These are phyloP conservation scores for Myotis vivesi DNA, from an alignment of 2,797 vertebrate species.

Conservation along the genomic window DNA sequence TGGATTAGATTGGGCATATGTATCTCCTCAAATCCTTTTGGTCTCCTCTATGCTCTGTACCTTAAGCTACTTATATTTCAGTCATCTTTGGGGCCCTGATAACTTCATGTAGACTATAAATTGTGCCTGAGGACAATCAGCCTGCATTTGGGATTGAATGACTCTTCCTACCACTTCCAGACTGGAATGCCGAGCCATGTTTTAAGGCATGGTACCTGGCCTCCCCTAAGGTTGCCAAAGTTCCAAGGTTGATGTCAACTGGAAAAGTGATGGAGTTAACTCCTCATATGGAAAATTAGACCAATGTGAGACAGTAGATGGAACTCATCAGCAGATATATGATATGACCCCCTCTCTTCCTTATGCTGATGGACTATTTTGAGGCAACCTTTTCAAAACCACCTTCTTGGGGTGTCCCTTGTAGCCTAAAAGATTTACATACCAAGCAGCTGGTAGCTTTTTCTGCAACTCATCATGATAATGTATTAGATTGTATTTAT, in stretches of 20 bases:
- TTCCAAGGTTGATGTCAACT: neutral
- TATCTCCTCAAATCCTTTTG: neutral
- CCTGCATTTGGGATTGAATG: neutral
- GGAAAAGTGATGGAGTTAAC: neutral
- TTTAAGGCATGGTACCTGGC: neutral
- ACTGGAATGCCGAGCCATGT: neutral
- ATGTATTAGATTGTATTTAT: neutral
- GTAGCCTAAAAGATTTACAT: neutral
- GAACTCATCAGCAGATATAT: neutral
- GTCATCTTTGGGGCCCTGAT: neutral
- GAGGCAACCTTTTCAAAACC: neutral
- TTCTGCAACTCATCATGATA: neutral
- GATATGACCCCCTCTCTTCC: neutral
- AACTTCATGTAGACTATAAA: neutral
- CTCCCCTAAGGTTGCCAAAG: neutral
- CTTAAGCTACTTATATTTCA: neutral
- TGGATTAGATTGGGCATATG: neutral
- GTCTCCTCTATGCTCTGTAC: neutral
- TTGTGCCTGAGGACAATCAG: neutral
- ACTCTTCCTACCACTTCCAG: neutral
- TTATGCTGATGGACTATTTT: neutral
- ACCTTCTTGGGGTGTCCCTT: neutral
- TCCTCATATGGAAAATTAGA: neutral
- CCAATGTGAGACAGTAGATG: neutral
- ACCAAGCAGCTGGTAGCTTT: neutral